Evolutionary conservation across 2,888 invertebrate species (phyloP), one percentile per base, ranked within the genome.

Genomic region (Biston betularia): DNA sequence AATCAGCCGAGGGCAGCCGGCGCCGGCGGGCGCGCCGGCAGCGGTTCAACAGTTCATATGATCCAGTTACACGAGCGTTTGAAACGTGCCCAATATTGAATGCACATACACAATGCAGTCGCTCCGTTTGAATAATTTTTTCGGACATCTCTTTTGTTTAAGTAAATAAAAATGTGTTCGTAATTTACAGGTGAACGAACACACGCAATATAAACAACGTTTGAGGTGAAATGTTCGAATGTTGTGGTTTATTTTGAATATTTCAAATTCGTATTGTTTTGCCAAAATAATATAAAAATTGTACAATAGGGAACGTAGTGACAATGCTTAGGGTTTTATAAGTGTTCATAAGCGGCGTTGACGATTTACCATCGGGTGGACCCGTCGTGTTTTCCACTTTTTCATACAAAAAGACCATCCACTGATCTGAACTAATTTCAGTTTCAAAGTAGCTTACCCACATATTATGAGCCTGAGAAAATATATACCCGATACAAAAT

Each of bases 41-140:
- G 24, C 24, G 24, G 76, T 74, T 74, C 82, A 77, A 76, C 72
- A 81, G 73, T 72, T 79, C 80, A 81, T 78, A 80, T 83, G 81
- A 83, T 83, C 81, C 74, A 82, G 78, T 75, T 75, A 77, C 69
- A 71, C 68, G 68, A 49, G 67, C 72, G 73, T 80, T 79, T 59
- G 55, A 63, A 63, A 63, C 55, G 45, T 45, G 42, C 57, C 54
- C 40, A 44, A 61, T 65, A 52, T 62, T 54, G 54, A 44, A 52
- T 38, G 15, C 11, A 56, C 54, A 42, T 42, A 46, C 46, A 54
- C 46, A 52, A 54, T 49, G 54, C 64, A 33, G 12, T 34, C n/a
- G 34, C n/a, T 6, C 38, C 49, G 60, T 48, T 64, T 40, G 42
- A 65, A 61, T 44, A 38, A 48, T 33, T 61, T 65, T 65, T 63